Percentiles rank a stretch among this genome's conserved stretches.
Evolutionary conservation across 2,888 invertebrate genomes (phyloP).

Genomic region (Drosophila anceps): DNA sequence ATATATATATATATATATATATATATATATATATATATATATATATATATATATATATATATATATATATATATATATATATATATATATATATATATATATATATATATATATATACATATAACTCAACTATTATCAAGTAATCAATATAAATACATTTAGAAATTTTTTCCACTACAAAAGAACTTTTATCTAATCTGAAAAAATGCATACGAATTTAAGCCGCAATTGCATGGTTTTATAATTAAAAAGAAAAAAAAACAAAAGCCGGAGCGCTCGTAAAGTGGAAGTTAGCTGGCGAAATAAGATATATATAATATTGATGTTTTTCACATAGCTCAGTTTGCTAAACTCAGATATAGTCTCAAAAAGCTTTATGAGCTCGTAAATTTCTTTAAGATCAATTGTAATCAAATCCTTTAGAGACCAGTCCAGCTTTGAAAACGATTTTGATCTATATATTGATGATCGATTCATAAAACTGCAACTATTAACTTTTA

Average conservation of each 20-base stretch:
- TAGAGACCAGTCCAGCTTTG: not conserved
- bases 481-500: not conserved
- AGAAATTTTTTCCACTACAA: constrained; percentile 14
- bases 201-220: constrained; percentile 73
- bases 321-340: constrained; percentile 2
- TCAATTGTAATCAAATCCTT: not conserved
- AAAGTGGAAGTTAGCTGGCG: constrained; percentile 48
- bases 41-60: constrained; percentile 29
- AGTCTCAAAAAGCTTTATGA: not conserved
- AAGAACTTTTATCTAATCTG: constrained; percentile 25
- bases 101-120: constrained; percentile 45
- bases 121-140: constrained; percentile 29
- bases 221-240: constrained; percentile 78
- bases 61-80: constrained; percentile 45
- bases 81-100: constrained; percentile 29
- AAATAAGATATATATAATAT: not conserved
- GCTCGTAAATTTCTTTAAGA: not conserved
- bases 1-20: constrained; percentile 47
- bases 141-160: constrained; percentile 24
- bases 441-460: not conserved
- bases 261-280: constrained; percentile 18
- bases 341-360: not conserved
- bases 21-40: constrained; percentile 33
- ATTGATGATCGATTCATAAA: not conserved
- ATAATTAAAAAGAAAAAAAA: constrained; percentile 6